Conservation (phyloP, 2,113 vertebrate genomes). For the Shinisaurus crocodilurus region DNA sequence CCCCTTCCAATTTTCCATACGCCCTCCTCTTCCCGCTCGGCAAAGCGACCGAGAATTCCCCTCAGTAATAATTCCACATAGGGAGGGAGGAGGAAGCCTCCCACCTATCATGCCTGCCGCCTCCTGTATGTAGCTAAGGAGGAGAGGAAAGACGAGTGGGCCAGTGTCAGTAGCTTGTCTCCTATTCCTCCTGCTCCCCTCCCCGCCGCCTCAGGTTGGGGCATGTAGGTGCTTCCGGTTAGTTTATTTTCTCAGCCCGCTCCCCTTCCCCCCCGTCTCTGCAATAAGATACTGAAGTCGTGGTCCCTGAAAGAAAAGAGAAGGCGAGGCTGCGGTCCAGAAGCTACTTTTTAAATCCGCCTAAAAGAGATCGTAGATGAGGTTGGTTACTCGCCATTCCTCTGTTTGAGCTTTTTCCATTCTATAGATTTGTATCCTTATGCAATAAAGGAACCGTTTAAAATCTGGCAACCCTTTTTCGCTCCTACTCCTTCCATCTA, state of each 20-base stretch:
- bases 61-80: not conserved
- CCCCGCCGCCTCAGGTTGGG: not conserved
- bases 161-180: too few species aligned
- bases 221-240: constrained; percentile 2
- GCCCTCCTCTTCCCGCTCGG: not conserved
- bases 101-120: not conserved
- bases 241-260: not conserved
- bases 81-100: not conserved
- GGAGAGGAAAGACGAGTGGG: not conserved
- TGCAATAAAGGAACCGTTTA: not conserved
- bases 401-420: not conserved
- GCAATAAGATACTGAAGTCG: not conserved
- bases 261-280: too few species aligned
- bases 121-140: not conserved
- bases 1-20: not conserved
- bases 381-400: not conserved
- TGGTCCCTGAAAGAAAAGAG: not conserved
- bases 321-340: not conserved
- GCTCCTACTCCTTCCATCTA: not conserved
- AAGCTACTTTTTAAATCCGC: not conserved
- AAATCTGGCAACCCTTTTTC: not conserved
- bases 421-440: not conserved
- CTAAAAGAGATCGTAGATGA: not conserved
- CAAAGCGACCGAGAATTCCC: not conserved
- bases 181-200: not conserved